Evolutionary conservation across 2,113 vertebrate species (phyloP).

Genomic region (Colius striatus): DNA sequence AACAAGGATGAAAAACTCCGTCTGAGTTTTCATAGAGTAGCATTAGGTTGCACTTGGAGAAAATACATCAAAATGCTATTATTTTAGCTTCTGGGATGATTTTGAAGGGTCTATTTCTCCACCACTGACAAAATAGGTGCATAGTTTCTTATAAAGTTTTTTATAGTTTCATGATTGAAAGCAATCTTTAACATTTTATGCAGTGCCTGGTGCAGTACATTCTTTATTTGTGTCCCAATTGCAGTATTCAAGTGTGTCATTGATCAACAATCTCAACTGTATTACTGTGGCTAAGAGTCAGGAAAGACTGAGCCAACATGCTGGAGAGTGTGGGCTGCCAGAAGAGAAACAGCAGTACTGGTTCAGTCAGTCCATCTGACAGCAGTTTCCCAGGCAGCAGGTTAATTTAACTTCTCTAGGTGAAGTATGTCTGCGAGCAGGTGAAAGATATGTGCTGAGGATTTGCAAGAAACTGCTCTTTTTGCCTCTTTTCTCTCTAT

Average conservation of each 20-base stretch:
- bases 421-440: background rate
- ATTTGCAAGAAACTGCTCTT: background rate
- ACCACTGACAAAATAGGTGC: background rate
- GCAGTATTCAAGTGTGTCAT: background rate
- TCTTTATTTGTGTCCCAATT: background rate
- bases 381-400: background rate
- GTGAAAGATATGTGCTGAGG: background rate
- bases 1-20: background rate
- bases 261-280: background rate
- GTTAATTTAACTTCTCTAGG: background rate
- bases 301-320: background rate
- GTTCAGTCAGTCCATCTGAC: background rate
- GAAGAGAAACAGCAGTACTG: background rate
- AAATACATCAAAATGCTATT: background rate
- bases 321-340: fast-evolving
- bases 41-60: background rate
- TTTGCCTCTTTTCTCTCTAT: background rate
- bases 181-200: background rate
- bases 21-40: background rate
- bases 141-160: background rate
- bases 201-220: background rate
- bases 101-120: background rate
- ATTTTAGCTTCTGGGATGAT: background rate
- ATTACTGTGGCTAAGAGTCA: background rate
- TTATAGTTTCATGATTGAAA: background rate